Percentiles rank a stretch among this genome's conserved stretches.
phyloP scores from a whole-genome alignment of 2,888 invertebrate genomes.

The Hemithea aestivaria region DNA sequence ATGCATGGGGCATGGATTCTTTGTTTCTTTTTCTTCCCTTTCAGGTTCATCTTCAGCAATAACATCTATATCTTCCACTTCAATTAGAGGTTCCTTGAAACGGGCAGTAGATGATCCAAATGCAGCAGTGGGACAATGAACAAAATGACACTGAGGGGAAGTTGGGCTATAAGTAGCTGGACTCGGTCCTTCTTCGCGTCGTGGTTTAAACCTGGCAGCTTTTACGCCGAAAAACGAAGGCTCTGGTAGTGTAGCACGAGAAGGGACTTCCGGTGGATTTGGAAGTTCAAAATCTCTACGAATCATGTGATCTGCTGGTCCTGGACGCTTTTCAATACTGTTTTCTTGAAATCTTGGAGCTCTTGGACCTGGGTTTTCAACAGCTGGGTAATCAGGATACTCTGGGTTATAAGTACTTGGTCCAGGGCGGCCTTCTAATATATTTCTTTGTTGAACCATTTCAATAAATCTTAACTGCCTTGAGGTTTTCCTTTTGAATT shows the following conservation, averaged over 20 bases:
- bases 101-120: slow-evolving; percentile 50
- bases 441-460: slow-evolving; percentile 48
- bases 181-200: slow-evolving; percentile 46
- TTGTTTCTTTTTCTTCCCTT: slow-evolving; percentile 10
- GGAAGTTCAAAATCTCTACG: slow-evolving; percentile 52
- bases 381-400: slow-evolving; percentile 35
- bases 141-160: slow-evolving; percentile 32
- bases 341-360: slow-evolving; percentile 39
- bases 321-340: slow-evolving; percentile 39
- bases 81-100: slow-evolving; percentile 42
- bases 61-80: slow-evolving; percentile 26
- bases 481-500: slow-evolving; percentile 45
- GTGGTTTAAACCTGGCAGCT: slow-evolving; percentile 46
- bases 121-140: slow-evolving; percentile 42
- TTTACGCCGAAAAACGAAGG: slow-evolving; percentile 54
- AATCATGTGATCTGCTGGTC: slow-evolving; percentile 51
- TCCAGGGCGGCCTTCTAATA: slow-evolving; percentile 50
- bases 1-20: slow-evolving; percentile 28
- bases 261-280: slow-evolving; percentile 30
- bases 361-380: slow-evolving; percentile 46
- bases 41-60: slow-evolving; percentile 9
- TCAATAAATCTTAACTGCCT: slow-evolving; percentile 61
- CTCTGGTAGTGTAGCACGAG: slow-evolving; percentile 44
- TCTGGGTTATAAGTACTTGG: slow-evolving; percentile 52
- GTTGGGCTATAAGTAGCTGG: slow-evolving; percentile 48